Conservation (phyloP, 1,140 invertebrate species). For the Philopotamus ludificatus region DNA sequence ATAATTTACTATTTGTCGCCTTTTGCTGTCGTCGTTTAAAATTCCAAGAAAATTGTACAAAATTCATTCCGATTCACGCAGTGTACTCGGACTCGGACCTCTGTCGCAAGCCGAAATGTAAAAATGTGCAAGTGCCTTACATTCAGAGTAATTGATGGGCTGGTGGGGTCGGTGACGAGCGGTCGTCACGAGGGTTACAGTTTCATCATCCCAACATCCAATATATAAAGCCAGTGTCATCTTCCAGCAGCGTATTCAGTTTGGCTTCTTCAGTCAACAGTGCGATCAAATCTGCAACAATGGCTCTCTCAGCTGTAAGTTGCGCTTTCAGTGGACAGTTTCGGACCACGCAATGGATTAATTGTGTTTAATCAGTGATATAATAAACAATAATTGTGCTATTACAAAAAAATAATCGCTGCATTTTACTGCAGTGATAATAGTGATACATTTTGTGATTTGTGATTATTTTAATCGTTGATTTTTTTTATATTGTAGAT, state of each 20-base stretch:
- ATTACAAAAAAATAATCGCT: not conserved
- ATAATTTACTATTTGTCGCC: too few species aligned
- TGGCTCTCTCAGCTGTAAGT: slow-evolving; percentile 31
- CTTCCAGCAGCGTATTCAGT: slow-evolving; percentile 23
- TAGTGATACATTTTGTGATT: not conserved
- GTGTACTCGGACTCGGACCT: slow-evolving; percentile 6
- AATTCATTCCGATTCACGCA: slow-evolving; percentile 24
- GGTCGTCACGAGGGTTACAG: slow-evolving; percentile 11
- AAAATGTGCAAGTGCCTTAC: slow-evolving; percentile 14
- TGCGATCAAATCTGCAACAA: slow-evolving; percentile 7
- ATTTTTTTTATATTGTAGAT: slow-evolving; percentile 3
- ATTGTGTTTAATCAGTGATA: too few species aligned
- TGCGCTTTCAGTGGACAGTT: not conserved
- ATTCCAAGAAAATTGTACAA: slow-evolving; percentile 21
- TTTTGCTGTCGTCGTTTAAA: slow-evolving; percentile 21
- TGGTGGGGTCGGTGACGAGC: not conserved
- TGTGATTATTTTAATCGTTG: not conserved
- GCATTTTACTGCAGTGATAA: not conserved
- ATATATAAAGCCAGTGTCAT: slow-evolving; percentile 35
- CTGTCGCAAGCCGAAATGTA: slow-evolving; percentile 10
- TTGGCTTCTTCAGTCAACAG: slow-evolving; percentile 18
- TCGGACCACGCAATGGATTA: too few species aligned
- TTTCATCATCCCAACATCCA: slow-evolving; percentile 12
- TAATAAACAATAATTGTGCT: too few species aligned
- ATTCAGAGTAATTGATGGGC: slow-evolving; percentile 12